phyloP scores from a whole-genome alignment of 2,797 vertebrate genomes.

The Phyllotis vaccarum region DNA sequence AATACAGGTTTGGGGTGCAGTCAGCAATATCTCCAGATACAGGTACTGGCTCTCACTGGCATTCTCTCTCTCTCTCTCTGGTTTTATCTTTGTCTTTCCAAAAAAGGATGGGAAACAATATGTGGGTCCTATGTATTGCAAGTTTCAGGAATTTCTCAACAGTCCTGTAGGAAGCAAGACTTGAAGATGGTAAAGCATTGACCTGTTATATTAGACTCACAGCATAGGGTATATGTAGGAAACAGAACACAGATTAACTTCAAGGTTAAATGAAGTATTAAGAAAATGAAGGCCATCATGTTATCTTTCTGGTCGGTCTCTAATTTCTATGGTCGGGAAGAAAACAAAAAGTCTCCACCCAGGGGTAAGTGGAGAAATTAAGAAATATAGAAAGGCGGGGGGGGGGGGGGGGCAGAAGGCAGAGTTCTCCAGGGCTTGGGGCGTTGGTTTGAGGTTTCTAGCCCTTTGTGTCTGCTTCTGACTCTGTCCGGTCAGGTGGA shows the following conservation, averaged over 20 bases:
- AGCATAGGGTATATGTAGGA: neutral
- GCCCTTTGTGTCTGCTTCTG: neutral
- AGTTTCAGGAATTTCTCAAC: slow-evolving; percentile 19
- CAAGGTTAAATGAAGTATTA: neutral
- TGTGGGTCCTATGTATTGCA: neutral
- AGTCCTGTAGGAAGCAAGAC: neutral
- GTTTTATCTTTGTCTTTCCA: slow-evolving; percentile 5
- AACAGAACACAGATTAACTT: neutral
- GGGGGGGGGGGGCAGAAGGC: neutral
- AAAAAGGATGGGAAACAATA: neutral
- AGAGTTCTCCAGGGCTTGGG: neutral
- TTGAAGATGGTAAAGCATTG: neutral
- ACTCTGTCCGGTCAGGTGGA: neutral
- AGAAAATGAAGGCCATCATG: neutral
- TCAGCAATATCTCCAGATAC: neutral
- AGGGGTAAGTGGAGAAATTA: slow-evolving; percentile 14
- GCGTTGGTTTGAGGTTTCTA: neutral
- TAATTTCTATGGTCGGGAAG: neutral
- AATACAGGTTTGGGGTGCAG: neutral
- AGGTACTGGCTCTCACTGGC: neutral
- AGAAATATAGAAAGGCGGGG: neutral
- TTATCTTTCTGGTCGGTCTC: neutral
- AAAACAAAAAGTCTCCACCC: neutral
- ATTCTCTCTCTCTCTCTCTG: neutral
- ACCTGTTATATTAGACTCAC: neutral